A percentile compares a stretch with the other conserved stretches of the same genome.
Evolutionary conservation across 2,888 invertebrate genomes (phyloP).

Genomic region (Horisme vitalbata): DNA sequence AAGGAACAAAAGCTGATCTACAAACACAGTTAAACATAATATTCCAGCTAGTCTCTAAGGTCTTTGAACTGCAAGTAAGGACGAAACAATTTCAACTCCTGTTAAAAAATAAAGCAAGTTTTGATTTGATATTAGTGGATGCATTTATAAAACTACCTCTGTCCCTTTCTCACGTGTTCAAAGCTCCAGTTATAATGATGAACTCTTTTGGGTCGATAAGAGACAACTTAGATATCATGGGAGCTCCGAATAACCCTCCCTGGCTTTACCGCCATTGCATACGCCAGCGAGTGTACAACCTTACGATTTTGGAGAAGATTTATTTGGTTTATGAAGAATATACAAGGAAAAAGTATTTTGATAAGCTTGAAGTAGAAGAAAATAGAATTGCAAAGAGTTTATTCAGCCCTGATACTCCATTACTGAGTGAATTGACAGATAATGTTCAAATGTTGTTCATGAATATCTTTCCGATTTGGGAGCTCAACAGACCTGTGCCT

Average conservation of each 20-base stretch:
- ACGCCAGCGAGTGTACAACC: conserved; percentile 11
- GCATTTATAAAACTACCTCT: conserved; percentile 34
- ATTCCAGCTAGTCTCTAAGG: conserved; percentile 1
- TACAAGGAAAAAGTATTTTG: background rate
- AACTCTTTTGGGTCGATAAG: conserved; percentile 42
- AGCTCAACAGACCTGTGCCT: conserved; percentile 55
- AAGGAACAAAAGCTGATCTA: conserved; percentile 20
- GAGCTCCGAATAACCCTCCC: conserved; percentile 36
- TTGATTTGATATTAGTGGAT: conserved; percentile 49
- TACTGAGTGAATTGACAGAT: conserved; percentile 35
- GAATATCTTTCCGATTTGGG: conserved; percentile 60
- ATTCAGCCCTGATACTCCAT: conserved; percentile 42
- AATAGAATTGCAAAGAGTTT: conserved; percentile 28
- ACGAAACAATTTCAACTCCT: conserved; percentile 36
- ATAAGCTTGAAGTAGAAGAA: conserved; percentile 7
- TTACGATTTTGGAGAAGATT: conserved; percentile 35
- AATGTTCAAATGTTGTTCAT: conserved; percentile 62
- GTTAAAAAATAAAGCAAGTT: conserved; percentile 34
- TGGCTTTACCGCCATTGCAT: conserved; percentile 26
- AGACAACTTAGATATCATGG: conserved; percentile 28
- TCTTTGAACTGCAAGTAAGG: conserved; percentile 37
- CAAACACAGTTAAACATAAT: conserved; percentile 12
- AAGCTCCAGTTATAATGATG: conserved; percentile 45
- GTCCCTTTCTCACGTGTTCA: conserved; percentile 38
- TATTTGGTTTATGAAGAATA: conserved; percentile 7